A percentile compares a stretch with the other conserved stretches of the same genome.
phyloP scores from a whole-genome alignment of 2,888 invertebrate species.

The Drosophila anomalata region DNA sequence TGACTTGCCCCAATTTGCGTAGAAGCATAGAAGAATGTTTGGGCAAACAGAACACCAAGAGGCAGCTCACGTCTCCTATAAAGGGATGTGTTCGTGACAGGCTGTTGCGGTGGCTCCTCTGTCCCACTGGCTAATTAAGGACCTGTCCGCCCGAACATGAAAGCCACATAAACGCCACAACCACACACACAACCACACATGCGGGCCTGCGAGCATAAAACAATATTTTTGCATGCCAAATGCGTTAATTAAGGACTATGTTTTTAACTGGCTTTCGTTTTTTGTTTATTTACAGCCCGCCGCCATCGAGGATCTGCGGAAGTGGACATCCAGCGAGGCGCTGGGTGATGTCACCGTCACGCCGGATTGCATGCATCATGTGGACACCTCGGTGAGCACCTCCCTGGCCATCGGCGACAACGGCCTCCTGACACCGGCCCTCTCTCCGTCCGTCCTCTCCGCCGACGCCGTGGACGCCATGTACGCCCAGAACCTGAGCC shows the following conservation, averaged over 20 bases:
- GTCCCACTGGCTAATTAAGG: constrained; percentile 55
- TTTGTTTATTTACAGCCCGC: constrained; percentile 88
- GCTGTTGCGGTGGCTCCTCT: constrained; percentile 10
- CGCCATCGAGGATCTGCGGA: constrained; percentile 90
- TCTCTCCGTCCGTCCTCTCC: constrained; percentile 83
- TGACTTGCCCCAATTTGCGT: constrained; percentile 58
- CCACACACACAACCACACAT: background rate
- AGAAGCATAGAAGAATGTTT: constrained; percentile 65
- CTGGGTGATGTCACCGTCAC: constrained; percentile 92
- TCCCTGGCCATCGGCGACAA: constrained; percentile 82
- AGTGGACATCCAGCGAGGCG: constrained; percentile 90
- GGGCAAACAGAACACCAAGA: constrained; percentile 62
- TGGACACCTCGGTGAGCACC: constrained; percentile 85
- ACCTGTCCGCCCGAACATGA: constrained; percentile 24
- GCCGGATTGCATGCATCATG: constrained; percentile 90
- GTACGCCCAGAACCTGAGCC: constrained; percentile 81
- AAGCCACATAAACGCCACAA: constrained; percentile 20
- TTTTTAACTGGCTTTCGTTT: constrained; percentile 31
- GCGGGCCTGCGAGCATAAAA: constrained; percentile 16
- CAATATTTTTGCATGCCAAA: constrained; percentile 61
- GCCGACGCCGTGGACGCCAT: constrained; percentile 83
- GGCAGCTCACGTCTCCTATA: constrained; percentile 53
- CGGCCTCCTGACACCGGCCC: constrained; percentile 82
- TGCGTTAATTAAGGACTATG: constrained; percentile 57
- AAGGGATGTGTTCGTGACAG: constrained; percentile 58